A percentile compares a stretch with the other conserved stretches of the same genome.
Evolutionary conservation across 2,113 vertebrate genomes (phyloP).

Genomic region (Charadrius vociferus): DNA sequence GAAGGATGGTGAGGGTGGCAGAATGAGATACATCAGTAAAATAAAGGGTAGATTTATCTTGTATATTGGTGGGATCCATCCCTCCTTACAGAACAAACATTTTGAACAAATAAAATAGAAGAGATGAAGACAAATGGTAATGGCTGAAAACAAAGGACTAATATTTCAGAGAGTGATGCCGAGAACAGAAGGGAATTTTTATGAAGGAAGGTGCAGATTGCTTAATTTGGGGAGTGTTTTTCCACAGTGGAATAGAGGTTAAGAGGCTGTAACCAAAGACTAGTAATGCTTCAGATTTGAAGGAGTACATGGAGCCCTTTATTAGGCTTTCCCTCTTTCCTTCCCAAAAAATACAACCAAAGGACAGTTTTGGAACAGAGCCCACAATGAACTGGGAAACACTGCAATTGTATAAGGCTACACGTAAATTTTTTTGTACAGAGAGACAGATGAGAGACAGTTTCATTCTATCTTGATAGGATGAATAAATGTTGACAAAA

Average conservation of each 20-base stretch:
- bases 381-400: not conserved
- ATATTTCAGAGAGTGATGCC: not conserved
- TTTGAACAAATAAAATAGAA: not conserved
- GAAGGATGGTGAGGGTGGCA: not conserved
- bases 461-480: not conserved
- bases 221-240: not conserved
- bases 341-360: not conserved
- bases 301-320: not conserved
- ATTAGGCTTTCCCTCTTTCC: not conserved
- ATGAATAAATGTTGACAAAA: not conserved
- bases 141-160: not conserved
- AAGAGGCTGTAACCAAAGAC: not conserved
- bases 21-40: accelerated
- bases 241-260: not conserved
- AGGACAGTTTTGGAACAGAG: not conserved
- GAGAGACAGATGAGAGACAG: not conserved
- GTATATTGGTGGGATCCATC: not conserved
- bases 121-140: accelerated
- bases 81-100: not conserved
- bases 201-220: not conserved
- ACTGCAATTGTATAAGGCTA: not conserved
- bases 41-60: not conserved
- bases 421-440: not conserved
- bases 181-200: not conserved
- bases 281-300: not conserved